Base-by-base conservation (phyloP, 2,113 vertebrate species). In the Camelus bactrianus region DNA sequence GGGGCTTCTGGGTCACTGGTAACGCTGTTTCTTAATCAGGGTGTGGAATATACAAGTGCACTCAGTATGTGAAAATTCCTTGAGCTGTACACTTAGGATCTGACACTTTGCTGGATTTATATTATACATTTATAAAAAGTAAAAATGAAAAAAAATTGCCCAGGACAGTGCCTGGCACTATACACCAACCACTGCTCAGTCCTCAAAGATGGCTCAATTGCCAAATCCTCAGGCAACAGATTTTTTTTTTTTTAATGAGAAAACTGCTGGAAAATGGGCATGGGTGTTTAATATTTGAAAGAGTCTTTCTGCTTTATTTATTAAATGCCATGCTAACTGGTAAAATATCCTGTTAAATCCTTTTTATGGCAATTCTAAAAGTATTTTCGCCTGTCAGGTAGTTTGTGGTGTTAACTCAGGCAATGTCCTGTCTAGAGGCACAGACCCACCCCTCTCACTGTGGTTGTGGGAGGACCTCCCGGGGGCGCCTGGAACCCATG, bases 401-500 rank as follows among this genome's bases (percentile, higher is more conserved):
- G n/a, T 17, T 64, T 64, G 46, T 75, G 67, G 11, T 46, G 2
- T 48, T 48, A 24, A 11, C 22, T 77, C 20, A 11, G 15, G 81
- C 28, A 17, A 38, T 1, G 0, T 79, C 60, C 50, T 42, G 24
- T 56, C 52, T 62, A 46, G 48, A 13, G 6, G 38, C 38, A 42
- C 38, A 42, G 38, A 42, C 38, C 38, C 38, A 42, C 38, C 38
- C 38, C 38, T 42, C 38, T 42, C 38, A 42, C 38, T 42, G 1
- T 1, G 46, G 24, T 11, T 54, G 15, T 4, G 2, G 35, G 58
- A 50, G 58, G 32, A 50, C 7, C 35, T 42, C 12, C 4, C 2
- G 50, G 65, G 4, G 15, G n/a, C 19, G 24, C 46, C 22, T 6
- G 0, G 0, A 60, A 5, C 8, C 69, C 52, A 30, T 0, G 5